Percentiles rank a stretch among this genome's conserved stretches.
phyloP scores from a whole-genome alignment of 2,113 vertebrate genomes.

The Rhinoptilus africanus region DNA sequence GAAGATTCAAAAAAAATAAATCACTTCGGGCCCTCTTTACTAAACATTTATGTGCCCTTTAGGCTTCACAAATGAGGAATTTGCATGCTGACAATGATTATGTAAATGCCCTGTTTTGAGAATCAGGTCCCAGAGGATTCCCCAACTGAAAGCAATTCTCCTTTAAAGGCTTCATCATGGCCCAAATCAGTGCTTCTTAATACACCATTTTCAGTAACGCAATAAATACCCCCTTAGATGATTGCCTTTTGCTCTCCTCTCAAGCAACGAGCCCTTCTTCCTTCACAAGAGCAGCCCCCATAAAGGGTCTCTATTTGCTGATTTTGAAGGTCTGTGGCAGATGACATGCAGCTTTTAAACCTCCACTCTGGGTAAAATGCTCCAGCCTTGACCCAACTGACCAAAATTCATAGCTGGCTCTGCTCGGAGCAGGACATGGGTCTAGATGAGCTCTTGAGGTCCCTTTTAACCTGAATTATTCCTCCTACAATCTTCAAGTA shows the following conservation, averaged over 20 bases:
- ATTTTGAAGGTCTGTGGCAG: neutral
- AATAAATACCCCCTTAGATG: neutral
- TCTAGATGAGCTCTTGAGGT: neutral
- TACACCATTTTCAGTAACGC: neutral
- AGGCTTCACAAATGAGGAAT: slow-evolving; percentile 35
- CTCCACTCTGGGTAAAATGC: neutral
- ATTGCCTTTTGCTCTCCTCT: neutral
- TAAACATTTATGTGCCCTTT: slow-evolving; percentile 27
- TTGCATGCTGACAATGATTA: slow-evolving; percentile 52
- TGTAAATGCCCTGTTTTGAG: slow-evolving; percentile 27
- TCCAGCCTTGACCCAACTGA: neutral
- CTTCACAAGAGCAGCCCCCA: neutral
- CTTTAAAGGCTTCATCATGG: slow-evolving; percentile 31
- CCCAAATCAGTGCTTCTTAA: slow-evolving; percentile 4
- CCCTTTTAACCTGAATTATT: neutral
- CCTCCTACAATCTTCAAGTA: neutral
- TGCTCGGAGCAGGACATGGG: neutral
- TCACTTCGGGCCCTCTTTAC: neutral
- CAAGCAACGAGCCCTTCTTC: neutral
- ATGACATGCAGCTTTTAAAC: neutral
- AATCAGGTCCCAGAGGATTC: slow-evolving; percentile 17
- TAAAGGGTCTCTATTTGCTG: neutral
- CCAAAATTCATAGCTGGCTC: neutral
- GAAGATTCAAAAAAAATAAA: neutral
- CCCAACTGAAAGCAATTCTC: slow-evolving; percentile 42